Conservation (phyloP, 2,797 vertebrate genomes). For the Delichon dasypus region DNA sequence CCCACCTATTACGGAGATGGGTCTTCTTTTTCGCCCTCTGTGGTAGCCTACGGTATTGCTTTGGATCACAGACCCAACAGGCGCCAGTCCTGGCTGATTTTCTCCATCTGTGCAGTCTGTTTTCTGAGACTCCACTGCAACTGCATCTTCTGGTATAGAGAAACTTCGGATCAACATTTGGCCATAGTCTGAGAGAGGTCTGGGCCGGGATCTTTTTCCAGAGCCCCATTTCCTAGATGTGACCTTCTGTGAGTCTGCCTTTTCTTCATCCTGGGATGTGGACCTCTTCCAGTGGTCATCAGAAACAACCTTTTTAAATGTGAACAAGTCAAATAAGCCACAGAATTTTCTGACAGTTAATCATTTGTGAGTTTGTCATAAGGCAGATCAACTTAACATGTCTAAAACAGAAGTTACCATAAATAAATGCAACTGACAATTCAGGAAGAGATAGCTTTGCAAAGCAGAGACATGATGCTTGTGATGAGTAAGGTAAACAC, state of each 20-base stretch:
- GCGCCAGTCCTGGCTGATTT: not conserved
- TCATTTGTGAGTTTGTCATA: not conserved
- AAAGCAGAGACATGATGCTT: not conserved
- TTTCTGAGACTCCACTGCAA: constrained; percentile 69
- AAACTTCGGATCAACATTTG: constrained; percentile 84
- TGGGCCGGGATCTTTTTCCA: constrained; percentile 80
- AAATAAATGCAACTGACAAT: not conserved
- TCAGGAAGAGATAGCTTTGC: not conserved
- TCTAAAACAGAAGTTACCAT: not conserved
- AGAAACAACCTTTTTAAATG: constrained; percentile 80
- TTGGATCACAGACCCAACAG: not conserved
- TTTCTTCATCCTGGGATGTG: constrained; percentile 74
- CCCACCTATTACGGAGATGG: constrained; percentile 88
- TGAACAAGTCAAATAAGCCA: constrained; percentile 73
- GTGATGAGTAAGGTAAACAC: not conserved
- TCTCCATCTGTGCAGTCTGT: constrained; percentile 37
- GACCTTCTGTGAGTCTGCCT: constrained; percentile 70
- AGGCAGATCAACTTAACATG: not conserved
- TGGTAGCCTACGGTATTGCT: constrained; percentile 44
- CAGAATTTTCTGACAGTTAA: constrained; percentile 34
- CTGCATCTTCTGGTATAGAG: constrained; percentile 87
- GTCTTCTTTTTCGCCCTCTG: constrained; percentile 80
- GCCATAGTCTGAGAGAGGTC: constrained; percentile 93
- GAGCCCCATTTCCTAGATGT: constrained; percentile 75
- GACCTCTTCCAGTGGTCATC: constrained; percentile 75